These are phyloP conservation scores for Heteropelma amictum DNA, from an alignment of 2,888 invertebrate species.

Conservation along the genomic window DNA sequence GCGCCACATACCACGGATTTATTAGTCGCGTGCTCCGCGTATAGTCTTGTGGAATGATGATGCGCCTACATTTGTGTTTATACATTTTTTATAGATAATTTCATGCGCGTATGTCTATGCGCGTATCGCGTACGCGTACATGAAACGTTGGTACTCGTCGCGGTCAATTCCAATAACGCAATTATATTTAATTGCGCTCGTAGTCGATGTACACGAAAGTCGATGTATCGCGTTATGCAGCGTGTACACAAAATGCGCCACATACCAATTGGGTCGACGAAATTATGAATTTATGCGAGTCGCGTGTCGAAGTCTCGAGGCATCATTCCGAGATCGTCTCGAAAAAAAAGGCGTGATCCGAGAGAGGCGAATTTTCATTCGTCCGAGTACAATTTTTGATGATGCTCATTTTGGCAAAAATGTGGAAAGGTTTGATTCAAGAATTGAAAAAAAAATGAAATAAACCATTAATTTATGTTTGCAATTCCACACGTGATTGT, in stretches of 20 bases:
- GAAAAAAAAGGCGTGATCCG: slow-evolving; percentile 13
- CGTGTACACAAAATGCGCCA: slow-evolving; percentile 60
- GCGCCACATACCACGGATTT: slow-evolving; percentile 2
- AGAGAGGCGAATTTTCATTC: neutral
- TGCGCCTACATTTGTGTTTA: neutral
- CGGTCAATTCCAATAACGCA: slow-evolving; percentile 53
- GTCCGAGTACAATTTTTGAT: too few relatives aligned
- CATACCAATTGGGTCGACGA: slow-evolving; percentile 67
- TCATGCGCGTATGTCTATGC: neutral
- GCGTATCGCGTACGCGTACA: slow-evolving; percentile 1
- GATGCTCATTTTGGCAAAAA: too few relatives aligned
- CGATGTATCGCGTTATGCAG: slow-evolving; percentile 4
- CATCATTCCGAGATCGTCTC: slow-evolving; percentile 38
- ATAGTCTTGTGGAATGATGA: neutral
- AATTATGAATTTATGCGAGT: slow-evolving; percentile 54
- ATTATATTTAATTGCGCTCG: slow-evolving; percentile 56
- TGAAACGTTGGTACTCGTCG: slow-evolving; percentile 38
- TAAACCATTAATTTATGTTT: too few relatives aligned
- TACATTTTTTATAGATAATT: neutral
- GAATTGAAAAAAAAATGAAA: too few relatives aligned
- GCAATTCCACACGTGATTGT: neutral
- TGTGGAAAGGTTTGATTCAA: too few relatives aligned
- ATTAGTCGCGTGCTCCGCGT: neutral
- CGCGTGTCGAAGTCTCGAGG: slow-evolving; percentile 50
- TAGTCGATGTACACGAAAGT: slow-evolving; percentile 18